phyloP scores from a whole-genome alignment of 2,113 vertebrate genomes.

The Machaerirhynchus nigripectus region DNA sequence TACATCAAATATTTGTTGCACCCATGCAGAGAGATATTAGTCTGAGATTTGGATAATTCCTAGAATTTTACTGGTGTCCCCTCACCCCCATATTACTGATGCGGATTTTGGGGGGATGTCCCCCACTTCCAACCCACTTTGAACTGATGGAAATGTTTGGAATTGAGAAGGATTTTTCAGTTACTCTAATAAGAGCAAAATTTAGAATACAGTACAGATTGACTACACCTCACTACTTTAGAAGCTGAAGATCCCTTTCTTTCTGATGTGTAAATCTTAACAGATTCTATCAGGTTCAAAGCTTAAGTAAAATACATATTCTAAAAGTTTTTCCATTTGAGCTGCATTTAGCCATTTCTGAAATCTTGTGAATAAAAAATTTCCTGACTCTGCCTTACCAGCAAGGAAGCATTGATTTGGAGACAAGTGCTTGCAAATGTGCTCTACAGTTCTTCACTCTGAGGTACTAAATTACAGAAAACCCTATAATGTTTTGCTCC shows the following conservation, averaged over 20 bases:
- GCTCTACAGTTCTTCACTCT: background rate
- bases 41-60: background rate
- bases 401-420: background rate
- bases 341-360: background rate
- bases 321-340: background rate
- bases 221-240: background rate
- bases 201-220: background rate
- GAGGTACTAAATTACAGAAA: background rate
- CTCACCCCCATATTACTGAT: background rate
- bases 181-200: background rate
- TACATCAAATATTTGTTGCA: background rate
- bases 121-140: background rate
- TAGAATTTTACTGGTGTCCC: background rate
- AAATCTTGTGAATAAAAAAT: background rate
- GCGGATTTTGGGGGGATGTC: background rate
- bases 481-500: background rate
- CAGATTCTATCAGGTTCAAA: background rate
- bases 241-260: background rate
- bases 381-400: background rate
- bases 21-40: background rate
- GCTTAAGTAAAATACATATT: background rate
- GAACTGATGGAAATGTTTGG: background rate
- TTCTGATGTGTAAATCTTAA: background rate
- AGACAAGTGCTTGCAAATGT: background rate
- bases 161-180: background rate